Evolutionary conservation across 2,797 vertebrate genomes (phyloP), one percentile per base, ranked within the genome.

Genomic region (Ciconia nigra): DNA sequence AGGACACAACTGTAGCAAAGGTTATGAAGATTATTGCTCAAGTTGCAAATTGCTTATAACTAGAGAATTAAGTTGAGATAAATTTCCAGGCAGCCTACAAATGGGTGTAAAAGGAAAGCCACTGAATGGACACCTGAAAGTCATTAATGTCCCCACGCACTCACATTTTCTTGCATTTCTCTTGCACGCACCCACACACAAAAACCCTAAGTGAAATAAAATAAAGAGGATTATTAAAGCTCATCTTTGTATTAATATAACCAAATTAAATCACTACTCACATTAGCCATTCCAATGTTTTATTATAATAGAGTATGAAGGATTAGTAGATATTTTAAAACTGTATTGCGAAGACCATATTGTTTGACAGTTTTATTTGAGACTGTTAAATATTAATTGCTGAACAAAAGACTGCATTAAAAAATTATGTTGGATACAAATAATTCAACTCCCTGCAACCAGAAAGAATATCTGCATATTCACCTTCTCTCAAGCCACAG

Each of bases 341-440:
- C 65, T 52, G 73, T 88, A 90, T 93, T 89, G 90, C 63, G 37
- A 97, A 98, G 97, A 96, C 69, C 55, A n/a, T 98, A 97, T 97
- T 97, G 92, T 97, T 96, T 97, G 97, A 96, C 97, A 97, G 96
- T 94, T 97, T 98, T 98, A 98, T 98, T 97, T 96, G 96, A 98
- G 96, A 94, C 86, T 87, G 89, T 98, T 98, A 98, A 98, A 97
- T 98, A 98, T 98, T 98, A 98, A 98, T 98, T 97, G 97, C 91
- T 66, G 94, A 95, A 98, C 96, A 96, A 97, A 98, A 97, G 94
- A 62, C 94, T 69, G 70, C 88, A 97, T 98, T 88, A 98, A 98
- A 98, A 95, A 98, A 96, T 97, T 95, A 98, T 94, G 90, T 9
- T 88, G 90, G 92, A 97, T 97, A 97, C 98, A 98, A 97, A 98